Base-by-base conservation (phyloP, 2,797 vertebrate species). In the Nannoperca australis region DNA sequence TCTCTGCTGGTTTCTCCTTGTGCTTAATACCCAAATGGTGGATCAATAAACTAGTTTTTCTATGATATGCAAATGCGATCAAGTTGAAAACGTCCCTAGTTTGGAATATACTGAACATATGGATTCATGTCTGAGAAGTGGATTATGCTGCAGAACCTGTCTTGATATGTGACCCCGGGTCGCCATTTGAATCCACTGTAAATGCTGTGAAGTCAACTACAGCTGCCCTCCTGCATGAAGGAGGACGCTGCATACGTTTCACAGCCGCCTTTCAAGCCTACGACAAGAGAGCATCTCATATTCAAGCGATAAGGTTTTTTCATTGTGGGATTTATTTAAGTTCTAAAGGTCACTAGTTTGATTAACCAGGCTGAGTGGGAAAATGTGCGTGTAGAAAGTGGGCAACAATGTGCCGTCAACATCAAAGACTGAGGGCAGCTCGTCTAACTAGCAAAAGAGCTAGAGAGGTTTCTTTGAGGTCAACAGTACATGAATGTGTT, bases 321-420 rank as follows among this genome's bases (percentile, higher is more conserved):
- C 50, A 59, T 36, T 49, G 15, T 2, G 14, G 27, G 27, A 62
- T 44, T 49, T 32, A 34, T 51, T 27, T n/a, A 76, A 68, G 27
- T 38, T 60, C 50, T 61, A 34, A 85, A 85, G 59, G 64, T 67
- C 54, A 18, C 45, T 53, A 17, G 51, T 69, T 56, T 76, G 58
- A 69, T 74, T 61, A 56, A 54, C 11, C 15, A 14, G 40, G 32
- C 18, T 1, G 22, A 27, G 9, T 6, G 50, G 27, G 49, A 45
- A 62, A 34, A 70, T 5, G 50, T 47, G 72, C 17, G n/a, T 45
- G 76, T 20, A 51, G 55, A 50, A 66, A 72, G 42, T 20, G 54
- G 79, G n/a, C n/a, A 78, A 68, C 40, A 36, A 66, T n/a, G 50
- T 38, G 51, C n/a, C 51, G 20, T 49, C 22, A 55, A 54, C 40